Evolutionary conservation across 2,888 invertebrate species (phyloP).

Genomic region (Pedicia rivosa): DNA sequence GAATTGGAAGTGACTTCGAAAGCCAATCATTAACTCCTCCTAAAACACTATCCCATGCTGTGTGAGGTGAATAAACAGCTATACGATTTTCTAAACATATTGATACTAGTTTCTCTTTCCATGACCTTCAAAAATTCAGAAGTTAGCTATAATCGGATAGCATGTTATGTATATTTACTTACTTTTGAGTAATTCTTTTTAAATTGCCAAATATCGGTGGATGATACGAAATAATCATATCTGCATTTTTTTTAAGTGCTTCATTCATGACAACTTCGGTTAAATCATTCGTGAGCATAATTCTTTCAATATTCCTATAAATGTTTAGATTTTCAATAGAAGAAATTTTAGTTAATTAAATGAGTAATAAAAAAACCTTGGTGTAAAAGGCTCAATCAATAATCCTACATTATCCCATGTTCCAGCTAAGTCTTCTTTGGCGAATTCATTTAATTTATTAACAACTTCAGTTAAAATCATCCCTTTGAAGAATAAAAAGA

Average conservation of each 20-base stretch:
- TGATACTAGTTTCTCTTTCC: slow-evolving; percentile 67
- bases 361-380: slow-evolving; percentile 25
- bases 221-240: slow-evolving; percentile 85
- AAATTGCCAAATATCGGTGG: slow-evolving; percentile 85
- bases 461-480: slow-evolving; percentile 35
- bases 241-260: slow-evolving; percentile 47
- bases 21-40: slow-evolving; percentile 92
- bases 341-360: neutral
- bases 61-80: slow-evolving; percentile 86
- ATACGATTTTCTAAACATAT: slow-evolving; percentile 70
- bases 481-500: too few species aligned
- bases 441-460: slow-evolving; percentile 46
- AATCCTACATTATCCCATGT: slow-evolving; percentile 94
- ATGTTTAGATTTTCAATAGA: neutral
- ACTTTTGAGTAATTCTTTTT: slow-evolving; percentile 67
- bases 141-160: neutral
- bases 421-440: slow-evolving; percentile 55
- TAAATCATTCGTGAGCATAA: slow-evolving; percentile 82
- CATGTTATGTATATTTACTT: slow-evolving; percentile 14
- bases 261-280: slow-evolving; percentile 77
- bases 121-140: slow-evolving; percentile 32
- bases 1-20: slow-evolving; percentile 32
- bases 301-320: slow-evolving; percentile 36
- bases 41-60: slow-evolving; percentile 66
- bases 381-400: slow-evolving; percentile 59